Percentiles rank a stretch among this genome's conserved stretches.
phyloP scores from a whole-genome alignment of 2,888 invertebrate species.

The Meganola albula region DNA sequence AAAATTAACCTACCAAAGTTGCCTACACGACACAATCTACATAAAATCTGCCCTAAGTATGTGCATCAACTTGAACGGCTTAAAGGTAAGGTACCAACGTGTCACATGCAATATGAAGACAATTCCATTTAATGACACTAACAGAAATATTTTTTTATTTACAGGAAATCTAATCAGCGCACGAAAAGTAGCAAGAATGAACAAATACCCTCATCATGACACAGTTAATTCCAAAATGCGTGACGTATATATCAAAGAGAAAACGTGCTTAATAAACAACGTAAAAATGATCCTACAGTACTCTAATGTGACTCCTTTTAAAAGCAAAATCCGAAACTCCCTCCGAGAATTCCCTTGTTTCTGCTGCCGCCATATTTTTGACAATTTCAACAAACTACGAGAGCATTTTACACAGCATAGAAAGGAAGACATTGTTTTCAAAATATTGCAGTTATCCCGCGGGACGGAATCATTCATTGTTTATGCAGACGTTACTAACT shows the following conservation, averaged over 20 bases:
- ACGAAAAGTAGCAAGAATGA: conserved; percentile 32
- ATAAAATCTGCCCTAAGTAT: conserved; percentile 35
- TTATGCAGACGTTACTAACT: conserved; percentile 53
- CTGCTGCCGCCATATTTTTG: conserved; percentile 51
- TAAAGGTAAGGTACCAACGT: no score
- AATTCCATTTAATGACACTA: no score
- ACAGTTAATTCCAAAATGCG: neutral
- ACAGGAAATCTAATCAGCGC: conserved; percentile 25
- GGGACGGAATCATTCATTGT: conserved; percentile 52
- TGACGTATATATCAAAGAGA: conserved; percentile 41
- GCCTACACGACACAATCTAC: conserved; percentile 38
- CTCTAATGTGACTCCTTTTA: conserved; percentile 55
- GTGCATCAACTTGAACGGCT: conserved; percentile 44
- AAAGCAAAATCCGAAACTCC: conserved; percentile 40
- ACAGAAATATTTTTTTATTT: no score
- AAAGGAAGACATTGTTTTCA: conserved; percentile 27
- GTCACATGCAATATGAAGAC: no score
- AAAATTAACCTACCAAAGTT: conserved; percentile 23
- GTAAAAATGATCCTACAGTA: conserved; percentile 40
- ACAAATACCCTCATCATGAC: conserved; percentile 22
- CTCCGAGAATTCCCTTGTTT: conserved; percentile 60
- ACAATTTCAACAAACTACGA: conserved; percentile 38
- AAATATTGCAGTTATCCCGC: conserved; percentile 39
- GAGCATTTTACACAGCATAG: conserved; percentile 41
- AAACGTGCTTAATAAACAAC: conserved; percentile 48